These are phyloP conservation scores for Sminthopsis crassicaudata DNA, from an alignment of 2,113 vertebrate genomes.

Conservation along the genomic window DNA sequence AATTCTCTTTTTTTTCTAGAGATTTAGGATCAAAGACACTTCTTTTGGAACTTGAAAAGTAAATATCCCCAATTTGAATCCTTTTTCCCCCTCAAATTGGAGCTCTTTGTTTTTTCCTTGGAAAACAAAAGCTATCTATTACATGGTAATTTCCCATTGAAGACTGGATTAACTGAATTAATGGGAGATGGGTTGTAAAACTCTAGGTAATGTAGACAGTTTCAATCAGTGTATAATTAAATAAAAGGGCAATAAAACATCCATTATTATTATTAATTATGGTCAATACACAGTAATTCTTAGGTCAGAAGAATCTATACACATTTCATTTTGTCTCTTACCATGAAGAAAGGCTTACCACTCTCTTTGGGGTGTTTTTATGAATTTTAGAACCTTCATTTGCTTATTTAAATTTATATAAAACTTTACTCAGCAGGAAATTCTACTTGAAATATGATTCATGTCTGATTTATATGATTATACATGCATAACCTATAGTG, in stretches of 20 bases:
- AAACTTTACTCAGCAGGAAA: background rate
- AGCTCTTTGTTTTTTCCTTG: slow-evolving; percentile 42
- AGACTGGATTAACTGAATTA: slow-evolving; percentile 56
- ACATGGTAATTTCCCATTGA: slow-evolving; percentile 55
- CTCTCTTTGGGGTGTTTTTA: background rate
- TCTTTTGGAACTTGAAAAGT: slow-evolving; percentile 62
- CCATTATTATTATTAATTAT: background rate
- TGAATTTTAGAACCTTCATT: background rate
- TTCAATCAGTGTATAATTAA: slow-evolving; percentile 63
- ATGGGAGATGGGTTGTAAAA: background rate
- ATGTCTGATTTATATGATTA: too few species aligned
- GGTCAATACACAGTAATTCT: slow-evolving; percentile 69
- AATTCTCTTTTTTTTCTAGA: slow-evolving; percentile 70
- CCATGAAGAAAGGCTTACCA: slow-evolving; percentile 23
- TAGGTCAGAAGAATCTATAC: slow-evolving; percentile 53
- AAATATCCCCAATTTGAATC: slow-evolving; percentile 62
- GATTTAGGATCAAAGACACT: slow-evolving; percentile 69
- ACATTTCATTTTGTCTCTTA: slow-evolving; percentile 53
- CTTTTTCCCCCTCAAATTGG: slow-evolving; percentile 12
- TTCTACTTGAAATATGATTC: background rate
- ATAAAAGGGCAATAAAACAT: background rate
- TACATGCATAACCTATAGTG: too few species aligned
- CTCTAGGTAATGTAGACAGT: slow-evolving; percentile 48
- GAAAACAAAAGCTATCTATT: slow-evolving; percentile 56
- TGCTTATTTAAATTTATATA: background rate